These are phyloP conservation scores for Vanessa atalanta DNA, from an alignment of 1,140 invertebrate species.

Conservation along the genomic window DNA sequence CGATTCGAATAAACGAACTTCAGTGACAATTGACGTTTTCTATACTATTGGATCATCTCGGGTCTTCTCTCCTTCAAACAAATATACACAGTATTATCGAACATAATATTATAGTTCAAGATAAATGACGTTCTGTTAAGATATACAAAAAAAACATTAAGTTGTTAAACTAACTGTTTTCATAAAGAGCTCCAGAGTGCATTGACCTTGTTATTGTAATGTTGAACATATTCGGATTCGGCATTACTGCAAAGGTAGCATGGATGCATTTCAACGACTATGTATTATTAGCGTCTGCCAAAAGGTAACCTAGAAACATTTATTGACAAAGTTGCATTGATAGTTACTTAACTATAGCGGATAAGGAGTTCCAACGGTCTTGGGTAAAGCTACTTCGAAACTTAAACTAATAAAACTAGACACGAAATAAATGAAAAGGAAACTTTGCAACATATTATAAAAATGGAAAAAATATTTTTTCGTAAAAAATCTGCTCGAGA, in stretches of 20 bases:
- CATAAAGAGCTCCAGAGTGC: background rate
- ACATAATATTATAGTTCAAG: too few relatives aligned
- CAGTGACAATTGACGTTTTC: too few relatives aligned
- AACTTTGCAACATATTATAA: background rate
- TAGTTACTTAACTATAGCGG: constrained; percentile 12
- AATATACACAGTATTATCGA: too few relatives aligned
- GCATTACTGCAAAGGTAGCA: constrained; percentile 10
- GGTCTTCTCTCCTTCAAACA: too few relatives aligned
- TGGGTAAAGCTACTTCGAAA: constrained; percentile 13
- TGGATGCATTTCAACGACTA: constrained; percentile 11
- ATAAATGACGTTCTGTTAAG: too few relatives aligned
- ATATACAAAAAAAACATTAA: too few relatives aligned
- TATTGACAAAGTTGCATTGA: constrained; percentile 27
- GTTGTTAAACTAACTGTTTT: background rate
- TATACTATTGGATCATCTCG: too few relatives aligned
- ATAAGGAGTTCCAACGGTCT: constrained; percentile 14
- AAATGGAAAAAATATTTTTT: background rate
- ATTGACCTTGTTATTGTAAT: constrained; percentile 1
- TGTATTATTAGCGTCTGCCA: constrained; percentile 24
- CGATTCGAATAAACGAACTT: too few relatives aligned
- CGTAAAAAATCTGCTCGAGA: background rate
- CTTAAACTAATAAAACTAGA: constrained; percentile 12
- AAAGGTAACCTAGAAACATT: constrained; percentile 20
- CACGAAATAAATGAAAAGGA: constrained; percentile 11
- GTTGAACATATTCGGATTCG: background rate